Percentiles rank a stretch among this genome's conserved stretches.
phyloP scores from a whole-genome alignment of 2,888 invertebrate species.

The Cephus nigrinus region DNA sequence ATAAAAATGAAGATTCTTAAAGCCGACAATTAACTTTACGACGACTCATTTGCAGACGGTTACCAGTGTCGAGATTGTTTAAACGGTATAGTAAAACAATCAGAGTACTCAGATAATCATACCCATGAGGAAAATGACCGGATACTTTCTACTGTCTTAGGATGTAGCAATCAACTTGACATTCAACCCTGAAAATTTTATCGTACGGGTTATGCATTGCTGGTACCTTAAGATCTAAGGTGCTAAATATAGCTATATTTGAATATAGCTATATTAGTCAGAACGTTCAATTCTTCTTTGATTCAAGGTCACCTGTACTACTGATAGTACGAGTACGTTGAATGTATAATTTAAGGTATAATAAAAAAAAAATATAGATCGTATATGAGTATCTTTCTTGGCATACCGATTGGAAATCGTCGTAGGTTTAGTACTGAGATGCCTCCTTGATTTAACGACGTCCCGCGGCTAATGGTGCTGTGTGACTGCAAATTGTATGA shows the following conservation, averaged over 20 bases:
- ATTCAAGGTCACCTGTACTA: not conserved
- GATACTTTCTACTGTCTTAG: not conserved
- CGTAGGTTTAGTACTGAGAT: not conserved
- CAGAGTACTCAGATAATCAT: not conserved
- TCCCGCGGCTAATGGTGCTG: not conserved
- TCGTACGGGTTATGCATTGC: not conserved
- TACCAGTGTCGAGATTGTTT: not conserved
- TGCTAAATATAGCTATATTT: too few species aligned
- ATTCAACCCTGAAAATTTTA: not conserved
- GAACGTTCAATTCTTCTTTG: not conserved
- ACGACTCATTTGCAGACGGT: not conserved
- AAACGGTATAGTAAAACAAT: slow-evolving; percentile 10
- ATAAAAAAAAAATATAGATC: not conserved
- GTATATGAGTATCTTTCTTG: not conserved
- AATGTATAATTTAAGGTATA: not conserved
- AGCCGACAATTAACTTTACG: slow-evolving; percentile 8
- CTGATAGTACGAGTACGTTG: not conserved
- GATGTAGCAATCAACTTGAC: not conserved
- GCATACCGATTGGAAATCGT: not conserved
- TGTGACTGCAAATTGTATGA: not conserved
- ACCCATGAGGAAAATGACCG: not conserved
- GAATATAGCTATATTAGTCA: not conserved
- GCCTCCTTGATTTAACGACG: not conserved
- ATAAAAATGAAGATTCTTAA: not conserved
- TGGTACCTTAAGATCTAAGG: not conserved